Base-by-base conservation (phyloP, 2,113 vertebrate genomes). In the Psephotus haematonotus region DNA sequence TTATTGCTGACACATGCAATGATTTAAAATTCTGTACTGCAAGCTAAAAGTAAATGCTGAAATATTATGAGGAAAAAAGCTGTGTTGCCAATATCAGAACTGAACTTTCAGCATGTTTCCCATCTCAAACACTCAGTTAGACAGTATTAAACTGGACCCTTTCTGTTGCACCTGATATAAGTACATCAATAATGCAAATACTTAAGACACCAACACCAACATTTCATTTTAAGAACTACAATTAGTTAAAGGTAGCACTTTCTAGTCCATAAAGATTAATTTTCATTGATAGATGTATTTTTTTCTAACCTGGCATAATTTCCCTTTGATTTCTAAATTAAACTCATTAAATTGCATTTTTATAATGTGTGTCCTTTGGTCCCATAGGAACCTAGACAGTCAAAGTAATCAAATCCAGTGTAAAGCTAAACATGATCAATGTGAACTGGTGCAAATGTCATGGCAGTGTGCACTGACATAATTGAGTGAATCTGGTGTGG, bases 301-400 rank as follows among this genome's bases (percentile, higher is more conserved):
- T 87, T 87, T 90, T 18, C 23, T 64, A 68, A 49, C 3, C 11
- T 65, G 3, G 2, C 10, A 68, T 37, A 44, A 49, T 49, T 46
- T 27, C 3, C 15, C 4, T 9, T 57, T 71, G 12, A 2, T 75
- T 85, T 93, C 35, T 59, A 70, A 92, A 65, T 79, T 76, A 49
- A 94, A 63, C 17, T 90, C 52, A 19, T 71, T 31, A 55, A 43
- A 41, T 23, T 79, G 9, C 1, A 25, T 75, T 78, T 82, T 92
- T 55, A 55, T 55, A 60, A 25, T 0, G 0, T 2, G 11, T 1
- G 3, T 87, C 52, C 11, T 75, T 84, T 82, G 43, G 10, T n/a
- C 37, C 18, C 46, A 43, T 62, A 68, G 28, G 41, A 90, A 79
- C 17, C 24, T 39, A 67, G 23, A 37, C 17, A 75, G 46, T 46